A percentile compares a stretch with the other conserved stretches of the same genome.
Conservation (phyloP, 1,140 invertebrate species). For the Brachionus manjavacas region DNA sequence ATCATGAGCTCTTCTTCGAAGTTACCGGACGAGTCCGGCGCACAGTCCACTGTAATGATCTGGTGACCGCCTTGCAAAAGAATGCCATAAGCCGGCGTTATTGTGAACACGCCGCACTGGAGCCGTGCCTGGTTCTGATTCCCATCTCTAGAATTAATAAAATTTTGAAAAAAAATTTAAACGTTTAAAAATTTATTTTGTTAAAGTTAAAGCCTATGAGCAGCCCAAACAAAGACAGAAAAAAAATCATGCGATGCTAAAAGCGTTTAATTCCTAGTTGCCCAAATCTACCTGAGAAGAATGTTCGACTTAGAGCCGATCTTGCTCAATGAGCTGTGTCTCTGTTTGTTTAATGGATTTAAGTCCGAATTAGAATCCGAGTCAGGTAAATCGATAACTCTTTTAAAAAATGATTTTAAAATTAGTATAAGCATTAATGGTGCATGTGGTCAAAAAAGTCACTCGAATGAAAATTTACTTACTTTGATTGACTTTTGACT, state of each 20-base stretch:
- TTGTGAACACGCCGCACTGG: slow-evolving; percentile 46
- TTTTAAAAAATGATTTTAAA: background rate
- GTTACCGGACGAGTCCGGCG: slow-evolving; percentile 47
- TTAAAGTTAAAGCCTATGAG: background rate
- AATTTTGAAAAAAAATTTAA: background rate
- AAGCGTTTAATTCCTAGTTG: background rate
- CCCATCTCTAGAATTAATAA: background rate
- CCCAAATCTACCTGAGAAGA: background rate
- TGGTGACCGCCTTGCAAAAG: slow-evolving; percentile 50
- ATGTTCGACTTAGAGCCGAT: slow-evolving; percentile 10
- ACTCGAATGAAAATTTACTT: background rate
- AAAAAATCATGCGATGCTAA: slow-evolving; percentile 15
- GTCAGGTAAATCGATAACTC: background rate
- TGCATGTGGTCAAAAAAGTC: background rate
- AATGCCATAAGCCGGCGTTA: slow-evolving; percentile 55
- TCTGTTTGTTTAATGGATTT: background rate
- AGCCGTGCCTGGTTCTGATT: slow-evolving; percentile 1
- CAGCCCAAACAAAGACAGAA: background rate
- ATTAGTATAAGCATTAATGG: background rate
- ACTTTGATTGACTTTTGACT: slow-evolving; percentile 28
- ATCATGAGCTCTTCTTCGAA: slow-evolving; percentile 51
- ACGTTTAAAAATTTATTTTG: background rate
- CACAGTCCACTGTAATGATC: slow-evolving; percentile 55
- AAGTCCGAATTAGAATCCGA: background rate
- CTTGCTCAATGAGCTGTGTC: background rate